Evolutionary conservation across 2,888 invertebrate species (phyloP).

Genomic region (Ashinkailepas kermadecensis): DNA sequence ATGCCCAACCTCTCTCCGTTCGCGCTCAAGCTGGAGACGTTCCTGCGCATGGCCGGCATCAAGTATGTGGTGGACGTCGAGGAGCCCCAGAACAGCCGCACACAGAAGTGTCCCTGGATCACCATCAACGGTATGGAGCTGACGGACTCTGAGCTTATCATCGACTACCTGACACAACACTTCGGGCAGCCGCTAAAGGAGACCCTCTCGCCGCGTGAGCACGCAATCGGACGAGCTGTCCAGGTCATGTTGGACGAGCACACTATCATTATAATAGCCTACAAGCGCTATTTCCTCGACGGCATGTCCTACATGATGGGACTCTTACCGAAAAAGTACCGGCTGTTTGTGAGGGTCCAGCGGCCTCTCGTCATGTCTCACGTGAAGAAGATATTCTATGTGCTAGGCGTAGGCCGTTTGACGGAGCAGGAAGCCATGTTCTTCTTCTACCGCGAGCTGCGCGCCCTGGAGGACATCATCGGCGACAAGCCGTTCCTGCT

Average conservation of each 20-base stretch:
- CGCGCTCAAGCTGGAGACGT: not conserved
- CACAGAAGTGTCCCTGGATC: constrained; percentile 42
- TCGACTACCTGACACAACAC: constrained; percentile 40
- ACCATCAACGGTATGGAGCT: constrained; percentile 40
- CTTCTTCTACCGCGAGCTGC: not conserved
- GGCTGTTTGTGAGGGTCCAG: not conserved
- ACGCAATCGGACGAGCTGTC: constrained; percentile 39
- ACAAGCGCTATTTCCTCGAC: constrained; percentile 9
- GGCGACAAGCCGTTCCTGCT: constrained; percentile 37
- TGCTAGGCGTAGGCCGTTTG: not conserved
- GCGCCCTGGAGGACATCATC: not conserved
- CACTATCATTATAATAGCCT: constrained; percentile 23
- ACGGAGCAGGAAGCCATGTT: not conserved
- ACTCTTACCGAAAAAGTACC: not conserved
- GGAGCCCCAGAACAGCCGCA: constrained; percentile 38
- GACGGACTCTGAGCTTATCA: constrained; percentile 41
- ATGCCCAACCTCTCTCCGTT: not conserved
- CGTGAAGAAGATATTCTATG: not conserved
- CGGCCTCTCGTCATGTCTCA: not conserved
- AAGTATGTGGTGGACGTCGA: not conserved
- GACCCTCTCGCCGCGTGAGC: constrained; percentile 36
- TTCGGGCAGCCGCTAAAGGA: constrained; percentile 37
- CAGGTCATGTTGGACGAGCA: constrained; percentile 42
- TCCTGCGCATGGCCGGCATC: constrained; percentile 3
- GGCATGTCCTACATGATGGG: not conserved